Base-by-base conservation (phyloP, 2,888 invertebrate genomes). In the Dicyrtomina minuta region DNA sequence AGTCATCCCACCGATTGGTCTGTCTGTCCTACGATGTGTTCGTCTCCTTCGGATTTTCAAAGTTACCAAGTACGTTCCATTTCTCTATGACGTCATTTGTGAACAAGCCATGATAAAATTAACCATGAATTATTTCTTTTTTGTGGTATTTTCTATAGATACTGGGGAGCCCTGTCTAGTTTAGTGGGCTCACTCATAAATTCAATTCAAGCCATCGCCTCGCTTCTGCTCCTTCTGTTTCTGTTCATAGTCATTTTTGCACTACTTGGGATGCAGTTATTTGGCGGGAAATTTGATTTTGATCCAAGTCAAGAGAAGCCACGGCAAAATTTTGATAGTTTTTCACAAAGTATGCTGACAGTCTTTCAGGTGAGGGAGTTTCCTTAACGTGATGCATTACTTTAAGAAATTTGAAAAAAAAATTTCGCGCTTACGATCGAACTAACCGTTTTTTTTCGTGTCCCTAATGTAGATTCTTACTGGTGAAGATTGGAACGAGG, bases 181-280 rank as follows among this genome's bases (percentile, higher is more conserved):
- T 86, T 99, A 80, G 99, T 99, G 74, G 96, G 97, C 33, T 99
- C 98, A 33, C 86, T 99, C 78, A 88, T 99, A 80, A 98, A 99
- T 86, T 98, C 97, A 70, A 96, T 99, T 85, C 95, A 98, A 84
- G 98, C 99, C 70, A 99, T 99, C 83, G 98, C 97, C 73, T 98
- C 98, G 55, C 87, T 99, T 71, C 85, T 99, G 10, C 70, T 77
- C 58, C 74, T 77, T 10, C 75, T 77, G 51, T 77, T 75, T 55
- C 66, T 77, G 12, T 77, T 77, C 64, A 76, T 77, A 41, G 74
- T 77, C 70, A 77, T 77, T 53, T 77, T 77, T 66, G 75, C 77
- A 6, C 69, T 77, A n/a, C 68, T 77, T 44, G 77, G 77, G 41
- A 77, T 77, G 77, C 77, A 77, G 68, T 68, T 77, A 12, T 76